Percentiles rank a stretch among this genome's conserved stretches.
Evolutionary conservation across 2,888 invertebrate genomes (phyloP).

Genomic region (Laothoe populi): DNA sequence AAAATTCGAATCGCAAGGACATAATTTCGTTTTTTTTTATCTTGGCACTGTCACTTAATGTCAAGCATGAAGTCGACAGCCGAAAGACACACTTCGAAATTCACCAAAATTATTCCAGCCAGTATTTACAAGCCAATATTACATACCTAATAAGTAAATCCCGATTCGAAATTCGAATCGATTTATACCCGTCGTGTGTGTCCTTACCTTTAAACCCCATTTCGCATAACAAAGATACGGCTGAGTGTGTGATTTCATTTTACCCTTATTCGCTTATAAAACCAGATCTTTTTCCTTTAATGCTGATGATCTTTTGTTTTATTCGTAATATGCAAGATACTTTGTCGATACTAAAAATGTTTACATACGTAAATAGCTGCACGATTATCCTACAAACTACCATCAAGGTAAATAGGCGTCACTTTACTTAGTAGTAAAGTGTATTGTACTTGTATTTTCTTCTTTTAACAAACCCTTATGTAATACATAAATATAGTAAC

Average conservation of each 20-base stretch:
- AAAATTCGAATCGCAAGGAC: too few relatives aligned
- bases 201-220: slow-evolving; percentile 42
- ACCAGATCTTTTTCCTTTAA: slow-evolving; percentile 41
- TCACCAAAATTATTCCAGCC: too few relatives aligned
- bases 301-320: slow-evolving; percentile 24
- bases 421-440: neutral
- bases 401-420: neutral
- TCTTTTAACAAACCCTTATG: too few relatives aligned
- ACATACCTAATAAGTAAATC: too few relatives aligned
- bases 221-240: slow-evolving; percentile 57
- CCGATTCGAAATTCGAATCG: too few relatives aligned
- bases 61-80: too few relatives aligned
- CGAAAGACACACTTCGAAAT: too few relatives aligned
- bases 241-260: slow-evolving; percentile 69
- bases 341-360: slow-evolving; percentile 31
- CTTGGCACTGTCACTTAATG: too few relatives aligned
- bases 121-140: too few relatives aligned
- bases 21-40: too few relatives aligned
- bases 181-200: slow-evolving; percentile 28
- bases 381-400: slow-evolving; percentile 3
- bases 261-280: slow-evolving; percentile 59
- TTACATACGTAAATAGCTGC: slow-evolving; percentile 27
- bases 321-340: slow-evolving; percentile 24
- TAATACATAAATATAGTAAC: too few relatives aligned
- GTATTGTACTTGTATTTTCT: neutral